Conservation (phyloP, 1,140 invertebrate species). For the Lepeophtheirus salmonis region DNA sequence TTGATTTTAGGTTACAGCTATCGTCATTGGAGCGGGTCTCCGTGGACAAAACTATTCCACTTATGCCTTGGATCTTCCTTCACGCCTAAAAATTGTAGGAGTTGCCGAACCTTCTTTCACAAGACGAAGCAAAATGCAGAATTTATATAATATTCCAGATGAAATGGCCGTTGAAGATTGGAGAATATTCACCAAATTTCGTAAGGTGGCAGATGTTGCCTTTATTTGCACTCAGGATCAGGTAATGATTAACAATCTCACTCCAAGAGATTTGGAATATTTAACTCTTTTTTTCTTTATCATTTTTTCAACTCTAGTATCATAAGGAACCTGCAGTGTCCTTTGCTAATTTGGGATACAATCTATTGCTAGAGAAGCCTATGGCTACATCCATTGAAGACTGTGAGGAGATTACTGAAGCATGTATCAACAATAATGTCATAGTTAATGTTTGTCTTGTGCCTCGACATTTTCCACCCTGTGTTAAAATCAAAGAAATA, state of each 20-base stretch:
- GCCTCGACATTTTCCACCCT: slow-evolving; percentile 26
- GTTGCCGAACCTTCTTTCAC: slow-evolving; percentile 27
- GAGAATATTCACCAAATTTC: slow-evolving; percentile 24
- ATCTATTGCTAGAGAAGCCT: slow-evolving; percentile 34
- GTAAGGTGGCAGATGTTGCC: slow-evolving; percentile 30
- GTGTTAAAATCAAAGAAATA: slow-evolving; percentile 27
- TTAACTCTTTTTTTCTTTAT: too few relatives aligned
- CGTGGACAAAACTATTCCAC: slow-evolving; percentile 24
- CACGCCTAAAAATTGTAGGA: slow-evolving; percentile 25
- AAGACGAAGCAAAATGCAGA: slow-evolving; percentile 23
- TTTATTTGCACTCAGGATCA: slow-evolving; percentile 30
- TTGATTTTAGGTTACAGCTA: slow-evolving; percentile 7
- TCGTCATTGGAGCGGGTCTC: slow-evolving; percentile 15
- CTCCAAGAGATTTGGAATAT: too few relatives aligned
- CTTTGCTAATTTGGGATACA: slow-evolving; percentile 32
- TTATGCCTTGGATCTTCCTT: slow-evolving; percentile 23
- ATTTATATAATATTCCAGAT: slow-evolving; percentile 20
- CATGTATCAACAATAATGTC: slow-evolving; percentile 27
- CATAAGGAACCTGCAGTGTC: slow-evolving; percentile 31
- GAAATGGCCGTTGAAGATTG: slow-evolving; percentile 24
- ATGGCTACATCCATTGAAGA: slow-evolving; percentile 32
- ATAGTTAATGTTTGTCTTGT: slow-evolving; percentile 33
- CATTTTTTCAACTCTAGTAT: too few relatives aligned
- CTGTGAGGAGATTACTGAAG: slow-evolving; percentile 28
- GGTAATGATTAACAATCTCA: too few relatives aligned